Base-by-base conservation (phyloP, 2,797 vertebrate genomes). In the Leuciscus waleckii region DNA sequence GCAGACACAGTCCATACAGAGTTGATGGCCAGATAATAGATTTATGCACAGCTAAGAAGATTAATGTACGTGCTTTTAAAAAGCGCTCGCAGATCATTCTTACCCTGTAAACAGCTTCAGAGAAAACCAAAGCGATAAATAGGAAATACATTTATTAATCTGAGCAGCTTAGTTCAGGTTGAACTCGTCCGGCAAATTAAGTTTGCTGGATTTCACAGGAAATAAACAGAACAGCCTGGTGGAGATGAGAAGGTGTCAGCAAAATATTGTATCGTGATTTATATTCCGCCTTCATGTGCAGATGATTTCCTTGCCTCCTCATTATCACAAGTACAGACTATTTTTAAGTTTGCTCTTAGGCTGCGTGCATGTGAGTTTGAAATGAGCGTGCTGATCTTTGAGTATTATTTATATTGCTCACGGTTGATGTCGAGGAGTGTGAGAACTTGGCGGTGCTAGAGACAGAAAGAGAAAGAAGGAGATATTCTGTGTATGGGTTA, bases 81-180 rank as follows among this genome's bases (percentile, higher is more conserved):
- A 85, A 81, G 85, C 51, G 51, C 83, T 85, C 32, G 93, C 93
- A 93, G 94, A 94, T 94, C 92, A 95, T 92, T 94, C 89, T 61
- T 89, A 87, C 90, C 90, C 93, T 93, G 93, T 94, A 95, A 95
- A 95, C 93, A 95, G 93, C 94, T 93, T 95, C 95, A 93, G 90
- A 91, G 93, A 92, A 94, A 95, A 95, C 95, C 93, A 95, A 94
- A 94, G 92, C 92, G 91, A 94, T 95, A 94, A 95, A 95, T 93
- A 92, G 77, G 92, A 94, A 95, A 96, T 93, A 91, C 92, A 93
- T 95, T 95, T 95, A 96, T 95, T 95, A 95, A 94, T 93, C 94
- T 93, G 94, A 96, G 95, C 94, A 92, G 92, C 94, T 95, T 96
- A 96, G 94, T 95, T 95, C 94, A 94, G 95, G 94, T 95, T 95